Conservation (phyloP, 1,140 invertebrate genomes). For the Drosophila baimaii region DNA sequence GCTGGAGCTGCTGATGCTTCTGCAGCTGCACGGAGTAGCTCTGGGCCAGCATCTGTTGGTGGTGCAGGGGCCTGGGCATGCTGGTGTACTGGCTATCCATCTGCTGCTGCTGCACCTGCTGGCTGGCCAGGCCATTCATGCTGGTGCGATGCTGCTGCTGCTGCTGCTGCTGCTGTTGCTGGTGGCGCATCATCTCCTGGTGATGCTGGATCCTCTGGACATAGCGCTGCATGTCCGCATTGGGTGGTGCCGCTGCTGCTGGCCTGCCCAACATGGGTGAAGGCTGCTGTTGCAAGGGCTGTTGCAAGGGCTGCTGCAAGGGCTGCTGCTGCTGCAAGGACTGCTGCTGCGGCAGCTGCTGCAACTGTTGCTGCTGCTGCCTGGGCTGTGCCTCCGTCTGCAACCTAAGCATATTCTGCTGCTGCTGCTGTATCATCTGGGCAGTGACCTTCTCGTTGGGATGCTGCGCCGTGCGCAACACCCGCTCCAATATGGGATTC, state of each 20-base stretch:
- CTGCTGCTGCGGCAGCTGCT: constrained; percentile 54
- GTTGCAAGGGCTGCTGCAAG: constrained; percentile 58
- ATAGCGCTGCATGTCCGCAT: constrained; percentile 75
- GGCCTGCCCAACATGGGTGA: constrained; percentile 65
- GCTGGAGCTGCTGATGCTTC: constrained; percentile 70
- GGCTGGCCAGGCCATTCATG: constrained; percentile 69
- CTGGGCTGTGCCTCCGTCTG: constrained; percentile 84
- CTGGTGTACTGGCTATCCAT: constrained; percentile 65
- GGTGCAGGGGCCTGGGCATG: constrained; percentile 61
- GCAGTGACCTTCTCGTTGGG: constrained; percentile 85
- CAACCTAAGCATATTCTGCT: constrained; percentile 85
- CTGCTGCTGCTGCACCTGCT: constrained; percentile 57
- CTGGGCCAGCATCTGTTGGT: constrained; percentile 47
- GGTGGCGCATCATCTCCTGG: constrained; percentile 43
- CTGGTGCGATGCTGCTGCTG: constrained; percentile 68
- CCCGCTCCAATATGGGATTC: constrained; percentile 94
- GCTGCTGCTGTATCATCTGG: constrained; percentile 86
- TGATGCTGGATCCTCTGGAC: constrained; percentile 69
- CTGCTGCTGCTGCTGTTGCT: constrained; percentile 40
- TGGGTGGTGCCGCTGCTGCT: constrained; percentile 6
- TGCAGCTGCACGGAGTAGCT: constrained; percentile 71
- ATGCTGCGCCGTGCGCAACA: constrained; percentile 89
- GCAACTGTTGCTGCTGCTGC: constrained; percentile 71
- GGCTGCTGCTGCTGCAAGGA: constrained; percentile 46
- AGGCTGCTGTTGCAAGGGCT: constrained; percentile 41